Evolutionary conservation across 2,797 vertebrate genomes (phyloP), one percentile per base, ranked within the genome.

Genomic region (Melopsittacus undulatus): DNA sequence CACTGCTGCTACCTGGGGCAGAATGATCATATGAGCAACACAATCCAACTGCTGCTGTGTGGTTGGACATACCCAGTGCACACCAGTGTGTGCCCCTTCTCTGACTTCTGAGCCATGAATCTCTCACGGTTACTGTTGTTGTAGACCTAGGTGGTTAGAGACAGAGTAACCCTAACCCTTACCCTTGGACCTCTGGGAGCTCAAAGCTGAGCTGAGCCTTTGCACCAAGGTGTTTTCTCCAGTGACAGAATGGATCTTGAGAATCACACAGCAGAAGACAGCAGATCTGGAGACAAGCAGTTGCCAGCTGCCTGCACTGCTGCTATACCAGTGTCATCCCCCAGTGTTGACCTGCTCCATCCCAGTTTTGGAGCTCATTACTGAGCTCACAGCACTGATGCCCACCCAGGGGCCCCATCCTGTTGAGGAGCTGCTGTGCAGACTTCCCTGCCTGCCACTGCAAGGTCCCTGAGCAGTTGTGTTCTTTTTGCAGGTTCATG

Each of bases 401-500:
- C 6, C 26, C 23, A 12, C 13, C 34, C 27, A 29, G 36, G 49
- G 34, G 23, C 42, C 9, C 1, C 42, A 16, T 29, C 46, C 46
- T 59, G 73, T 56, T 1, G 2, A 43, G 56, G 38, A 69, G 32
- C 46, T 13, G 10, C 42, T n/a, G 0, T 29, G 30, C 69, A 75
- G 23, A 9, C 38, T 56, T 36, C 23, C 9, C 5, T 75, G 20
- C n/a, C 16, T 74, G 36, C 40, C 11, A 2, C 49, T 49, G 30
- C 69, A 54, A 54, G 14, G 13, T 57, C 29, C 3, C 0, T 27
- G 5, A 10, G 32, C 40, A n/a, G 10, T 12, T 34, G 7, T 4
- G 10, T 79, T 81, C 0, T 94, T 52, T 94, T 93, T 95, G 23
- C 79, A 97, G 97, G 20, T 45, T 74, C 23, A 30, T 12, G 51